Conservation (phyloP, 1,140 invertebrate species). For the Saccostrea cuccullata region DNA sequence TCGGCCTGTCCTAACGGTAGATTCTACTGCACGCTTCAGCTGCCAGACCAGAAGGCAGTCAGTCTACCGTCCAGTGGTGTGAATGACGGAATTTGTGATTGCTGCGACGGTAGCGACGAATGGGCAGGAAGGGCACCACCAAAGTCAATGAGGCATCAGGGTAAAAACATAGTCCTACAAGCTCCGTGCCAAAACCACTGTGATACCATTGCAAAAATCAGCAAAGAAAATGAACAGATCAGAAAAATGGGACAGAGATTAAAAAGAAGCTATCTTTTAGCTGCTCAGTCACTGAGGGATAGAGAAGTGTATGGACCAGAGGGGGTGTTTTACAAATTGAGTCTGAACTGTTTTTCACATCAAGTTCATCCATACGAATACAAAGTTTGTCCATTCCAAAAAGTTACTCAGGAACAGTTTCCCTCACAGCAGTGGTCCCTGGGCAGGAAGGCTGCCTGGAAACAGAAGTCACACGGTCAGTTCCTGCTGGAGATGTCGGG, state of each 20-base stretch:
- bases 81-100: conserved; percentile 85
- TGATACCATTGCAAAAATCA: conserved; percentile 50
- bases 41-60: conserved; percentile 95
- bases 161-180: conserved; percentile 58
- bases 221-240: conserved; percentile 55
- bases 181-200: conserved; percentile 65
- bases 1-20: conserved; percentile 59
- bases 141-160: conserved; percentile 18
- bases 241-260: conserved; percentile 53
- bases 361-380: conserved; percentile 63
- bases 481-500: conserved; percentile 60
- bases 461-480: conserved; percentile 51
- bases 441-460: conserved; percentile 57
- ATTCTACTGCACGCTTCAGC: conserved; percentile 93
- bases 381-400: conserved; percentile 68
- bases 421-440: conserved; percentile 46
- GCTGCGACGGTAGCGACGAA: conserved; percentile 98
- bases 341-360: conserved; percentile 58
- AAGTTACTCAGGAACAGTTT: conserved; percentile 58
- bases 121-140: conserved; percentile 75
- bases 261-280: conserved; percentile 55
- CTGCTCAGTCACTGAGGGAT: conserved; percentile 40
- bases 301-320: conserved; percentile 63
- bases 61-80: conserved; percentile 84
- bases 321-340: conserved; percentile 68